phyloP scores from a whole-genome alignment of 1,140 invertebrate genomes.

The Halictus rubicundus region DNA sequence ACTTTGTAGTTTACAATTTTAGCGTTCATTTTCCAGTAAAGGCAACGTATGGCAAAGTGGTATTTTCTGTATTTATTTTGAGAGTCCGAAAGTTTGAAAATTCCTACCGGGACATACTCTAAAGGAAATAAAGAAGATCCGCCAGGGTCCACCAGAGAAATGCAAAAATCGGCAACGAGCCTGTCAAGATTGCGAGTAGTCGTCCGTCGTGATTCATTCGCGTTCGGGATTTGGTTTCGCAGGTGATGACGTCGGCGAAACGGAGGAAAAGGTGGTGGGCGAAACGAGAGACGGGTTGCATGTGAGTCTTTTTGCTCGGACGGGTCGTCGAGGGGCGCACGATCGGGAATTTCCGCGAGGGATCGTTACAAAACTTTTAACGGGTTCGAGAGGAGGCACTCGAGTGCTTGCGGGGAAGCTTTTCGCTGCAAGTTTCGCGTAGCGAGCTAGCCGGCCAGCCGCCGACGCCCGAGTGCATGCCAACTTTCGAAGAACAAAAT shows the following conservation, averaged over 20 bases:
- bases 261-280: neutral
- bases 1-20: no score
- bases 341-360: slow-evolving; percentile 70
- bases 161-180: no score
- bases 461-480: slow-evolving; percentile 61
- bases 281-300: neutral
- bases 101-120: no score
- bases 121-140: no score
- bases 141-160: no score
- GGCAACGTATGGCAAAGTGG: no score
- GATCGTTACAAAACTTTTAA: slow-evolving; percentile 75
- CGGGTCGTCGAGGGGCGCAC: slow-evolving; percentile 15
- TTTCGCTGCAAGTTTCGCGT: slow-evolving; percentile 65
- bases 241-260: neutral
- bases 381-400: slow-evolving; percentile 69
- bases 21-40: no score
- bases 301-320: slow-evolving; percentile 36
- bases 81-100: no score
- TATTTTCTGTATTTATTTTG: no score
- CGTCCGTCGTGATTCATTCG: no score
- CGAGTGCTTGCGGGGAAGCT: slow-evolving; percentile 39
- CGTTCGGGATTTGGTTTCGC: no score
- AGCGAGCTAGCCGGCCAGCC: slow-evolving; percentile 35
- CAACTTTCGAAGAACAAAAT: slow-evolving; percentile 73
- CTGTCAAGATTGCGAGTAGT: no score